Evolutionary conservation across 2,888 invertebrate species (phyloP), one percentile per base, ranked within the genome.

Genomic region (Ferrisia virgata): DNA sequence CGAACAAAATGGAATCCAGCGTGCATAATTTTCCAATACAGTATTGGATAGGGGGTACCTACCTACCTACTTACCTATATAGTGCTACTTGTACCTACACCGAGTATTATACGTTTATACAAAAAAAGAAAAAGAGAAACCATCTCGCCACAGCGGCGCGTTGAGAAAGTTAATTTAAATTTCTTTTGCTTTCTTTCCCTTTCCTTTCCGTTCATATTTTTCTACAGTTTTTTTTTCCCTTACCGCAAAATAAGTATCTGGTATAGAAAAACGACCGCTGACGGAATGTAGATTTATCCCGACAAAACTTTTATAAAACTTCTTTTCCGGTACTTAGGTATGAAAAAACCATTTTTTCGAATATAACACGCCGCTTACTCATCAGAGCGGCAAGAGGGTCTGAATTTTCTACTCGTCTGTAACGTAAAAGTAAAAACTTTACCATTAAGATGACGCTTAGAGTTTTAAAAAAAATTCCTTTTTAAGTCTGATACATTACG

Each of bases 291-390:
- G 72, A 76, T 76, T 76, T 76, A 76, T 76, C 72, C 72, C 33
- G 72, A 76, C 72, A 76, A 76, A 64, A 76, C 72, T 76, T 76
- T 76, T 76, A 76, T 76, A 76, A 76, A 76, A 76, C 72, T 76
- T 76, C 31, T 36, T 76, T 76, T 76, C 72, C 72, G 72, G 72
- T 76, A 76, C 72, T 76, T 76, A 76, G 72, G 72, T 76, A 76
- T 36, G 72, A 76, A 76, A 76, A 76, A 76, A 33, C 9, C 31
- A 36, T 76, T 76, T 76, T 76, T 76, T 18, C 72, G 33, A 76
- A 76, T 76, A 76, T 76, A 76, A 36, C 72, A 33, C 31, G 72
- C 72, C 72, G 72, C 72, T 36, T 76, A 76, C 18, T 76, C 72
- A 76, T 76, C 36, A 18, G 72, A 76, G 64, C 64, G 64, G 64